Base-by-base conservation (phyloP, 2,888 invertebrate genomes). In the Lepidocyrtoides sp. region DNA sequence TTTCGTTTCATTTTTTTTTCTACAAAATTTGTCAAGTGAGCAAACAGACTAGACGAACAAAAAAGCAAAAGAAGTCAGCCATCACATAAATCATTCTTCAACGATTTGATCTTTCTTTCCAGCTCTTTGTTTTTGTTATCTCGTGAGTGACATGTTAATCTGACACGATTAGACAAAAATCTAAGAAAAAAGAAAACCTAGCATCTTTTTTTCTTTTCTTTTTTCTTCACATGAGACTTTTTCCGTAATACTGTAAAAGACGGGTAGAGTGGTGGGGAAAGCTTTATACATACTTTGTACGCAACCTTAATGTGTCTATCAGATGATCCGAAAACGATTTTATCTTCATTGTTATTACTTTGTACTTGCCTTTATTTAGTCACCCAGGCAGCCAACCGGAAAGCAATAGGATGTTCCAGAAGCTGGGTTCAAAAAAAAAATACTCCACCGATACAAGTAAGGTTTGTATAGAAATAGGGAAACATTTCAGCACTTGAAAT, bases 321-420 rank as follows among this genome's bases (percentile, higher is more conserved):
- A 26, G 75, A 75, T 48, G 12, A 26, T 26, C 75, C 44, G n/a
- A 36, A 23, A 48, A 10, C n/a, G n/a, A 26, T 26, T 75, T 48
- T 75, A 75, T 83, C 26, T 48, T 83, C 29, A 83, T 83, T 83
- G 66, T 83, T 83, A n/a, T n/a, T n/a, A n/a, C 57, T 36, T 17
- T 26, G 41, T 63, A 23, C 44, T 60, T 36, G 54, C 48, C n/a
- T 17, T 12, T n/a, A 69, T 48, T 69, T 51, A 63, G 66, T 83
- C 83, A 66, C 51, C n/a, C 5, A n/a, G 48, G 29, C 83, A 83
- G 12, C 14, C n/a, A 83, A 69, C 66, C 51, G 32, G 1, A 83
- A 57, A 57, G 29, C 4, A n/a, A 32, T 4, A 32, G 60, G 57
- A 26, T 23, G n/a, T n/a, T 57, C n/a, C 54, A n/a, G 10, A 2